These are phyloP conservation scores for Arctopsyche grandis DNA, from an alignment of 1,140 invertebrate species.

Conservation along the genomic window DNA sequence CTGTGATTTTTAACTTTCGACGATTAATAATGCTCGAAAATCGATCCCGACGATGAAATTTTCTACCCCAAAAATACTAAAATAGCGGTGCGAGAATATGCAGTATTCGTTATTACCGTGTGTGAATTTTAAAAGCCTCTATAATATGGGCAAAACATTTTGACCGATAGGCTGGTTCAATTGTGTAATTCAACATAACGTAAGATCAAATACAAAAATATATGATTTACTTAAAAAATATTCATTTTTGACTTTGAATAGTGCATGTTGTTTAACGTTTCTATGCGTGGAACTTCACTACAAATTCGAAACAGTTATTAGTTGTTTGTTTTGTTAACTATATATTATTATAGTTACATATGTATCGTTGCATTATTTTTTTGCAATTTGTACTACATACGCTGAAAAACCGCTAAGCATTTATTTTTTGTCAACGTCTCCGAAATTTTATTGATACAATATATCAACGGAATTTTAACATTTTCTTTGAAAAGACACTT, in stretches of 20 bases:
- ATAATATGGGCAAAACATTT: background rate
- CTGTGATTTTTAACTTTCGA: background rate
- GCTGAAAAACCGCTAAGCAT: background rate
- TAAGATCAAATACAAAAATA: no score
- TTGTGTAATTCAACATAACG: background rate
- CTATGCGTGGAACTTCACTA: background rate
- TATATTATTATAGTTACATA: no score
- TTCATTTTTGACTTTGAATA: no score
- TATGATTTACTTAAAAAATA: no score
- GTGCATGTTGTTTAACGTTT: constrained; percentile 2
- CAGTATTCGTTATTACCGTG: background rate
- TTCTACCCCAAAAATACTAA: background rate
- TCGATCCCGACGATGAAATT: background rate
- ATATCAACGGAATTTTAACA: background rate
- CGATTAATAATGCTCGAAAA: constrained; percentile 2
- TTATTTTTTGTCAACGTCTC: background rate
- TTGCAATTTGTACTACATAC: background rate
- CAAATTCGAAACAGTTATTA: no score
- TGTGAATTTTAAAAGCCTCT: constrained; percentile 28
- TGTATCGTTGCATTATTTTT: background rate
- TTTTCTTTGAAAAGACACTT: constrained; percentile 5
- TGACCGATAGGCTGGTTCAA: constrained; percentile 22
- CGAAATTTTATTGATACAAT: constrained; percentile 21
- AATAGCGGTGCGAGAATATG: background rate
- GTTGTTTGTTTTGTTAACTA: background rate